Percentiles rank a stretch among this genome's conserved stretches.
These are phyloP conservation scores for Macroramphosus scolopax DNA, from an alignment of 2,797 vertebrate species.

Conservation along the genomic window DNA sequence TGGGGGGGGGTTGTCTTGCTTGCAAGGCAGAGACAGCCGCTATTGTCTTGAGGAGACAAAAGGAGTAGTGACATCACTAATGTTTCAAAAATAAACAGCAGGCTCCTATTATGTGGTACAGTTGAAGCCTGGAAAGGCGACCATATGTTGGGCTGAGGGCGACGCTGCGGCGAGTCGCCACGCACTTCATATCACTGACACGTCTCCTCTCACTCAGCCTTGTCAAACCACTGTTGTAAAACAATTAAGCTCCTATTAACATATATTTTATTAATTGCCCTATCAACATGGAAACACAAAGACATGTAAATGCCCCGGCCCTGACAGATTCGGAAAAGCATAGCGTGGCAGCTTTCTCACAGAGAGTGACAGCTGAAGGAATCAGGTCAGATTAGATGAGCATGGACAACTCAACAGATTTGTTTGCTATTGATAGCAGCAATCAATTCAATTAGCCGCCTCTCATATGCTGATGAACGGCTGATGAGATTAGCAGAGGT, in stretches of 20 bases:
- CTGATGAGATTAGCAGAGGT: conserved; percentile 60
- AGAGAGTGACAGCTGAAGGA: conserved; percentile 91
- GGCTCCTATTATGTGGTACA: conserved; percentile 69
- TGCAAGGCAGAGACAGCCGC: conserved; percentile 52
- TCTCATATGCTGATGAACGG: conserved; percentile 52
- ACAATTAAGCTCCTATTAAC: conserved; percentile 87
- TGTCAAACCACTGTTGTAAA: conserved; percentile 75
- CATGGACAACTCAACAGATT: conserved; percentile 83
- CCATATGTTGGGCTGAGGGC: conserved; percentile 79
- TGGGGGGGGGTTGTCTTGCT: too few species aligned
- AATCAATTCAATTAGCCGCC: conserved; percentile 78
- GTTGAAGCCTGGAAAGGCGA: conserved; percentile 74
- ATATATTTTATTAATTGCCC: conserved; percentile 94
- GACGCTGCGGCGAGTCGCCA: conserved; percentile 54
- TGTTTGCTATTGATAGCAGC: conserved; percentile 94
- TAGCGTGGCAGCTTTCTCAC: conserved; percentile 92
- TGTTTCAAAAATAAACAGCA: conserved; percentile 74
- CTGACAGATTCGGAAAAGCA: conserved; percentile 77
- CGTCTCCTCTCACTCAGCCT: conserved; percentile 62
- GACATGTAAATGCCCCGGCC: conserved; percentile 75
- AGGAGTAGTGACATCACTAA: conserved; percentile 71
- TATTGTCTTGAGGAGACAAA: conserved; percentile 78
- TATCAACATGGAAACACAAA: conserved; percentile 77
- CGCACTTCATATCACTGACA: conserved; percentile 68
- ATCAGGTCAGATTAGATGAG: conserved; percentile 97